phyloP scores from a whole-genome alignment of 2,888 invertebrate species.

The Argynnis bischoffii region DNA sequence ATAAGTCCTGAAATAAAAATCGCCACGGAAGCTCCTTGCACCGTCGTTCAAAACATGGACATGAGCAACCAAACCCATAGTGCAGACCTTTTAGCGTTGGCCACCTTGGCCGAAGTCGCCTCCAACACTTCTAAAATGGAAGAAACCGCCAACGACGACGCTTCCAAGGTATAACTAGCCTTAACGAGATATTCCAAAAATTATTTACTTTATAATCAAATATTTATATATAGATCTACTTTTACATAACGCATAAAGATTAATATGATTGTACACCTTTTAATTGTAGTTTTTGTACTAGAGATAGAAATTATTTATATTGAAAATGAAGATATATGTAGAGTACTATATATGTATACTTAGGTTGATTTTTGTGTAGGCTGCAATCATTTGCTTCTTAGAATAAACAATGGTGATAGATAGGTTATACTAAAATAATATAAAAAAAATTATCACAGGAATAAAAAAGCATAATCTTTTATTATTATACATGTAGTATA shows the following conservation, averaged over 20 bases:
- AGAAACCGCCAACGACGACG: slow-evolving; percentile 60
- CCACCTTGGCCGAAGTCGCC: slow-evolving; percentile 86
- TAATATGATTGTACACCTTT: slow-evolving; percentile 76
- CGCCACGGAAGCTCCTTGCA: slow-evolving; percentile 69
- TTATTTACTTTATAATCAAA: slow-evolving; percentile 80
- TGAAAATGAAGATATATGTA: slow-evolving; percentile 51
- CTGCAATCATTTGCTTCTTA: slow-evolving; percentile 71
- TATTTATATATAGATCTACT: slow-evolving; percentile 80
- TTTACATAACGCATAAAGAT: slow-evolving; percentile 78
- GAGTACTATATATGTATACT: slow-evolving; percentile 63
- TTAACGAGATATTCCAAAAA: slow-evolving; percentile 78
- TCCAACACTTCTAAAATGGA: slow-evolving; percentile 78
- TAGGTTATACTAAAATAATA: slow-evolving; percentile 43
- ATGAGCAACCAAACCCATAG: slow-evolving; percentile 54
- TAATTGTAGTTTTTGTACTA: slow-evolving; percentile 77
- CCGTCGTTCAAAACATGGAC: slow-evolving; percentile 59
- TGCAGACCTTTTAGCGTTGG: slow-evolving; percentile 79
- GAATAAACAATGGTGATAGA: slow-evolving; percentile 63
- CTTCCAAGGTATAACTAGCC: slow-evolving; percentile 77
- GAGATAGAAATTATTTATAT: slow-evolving; percentile 76
- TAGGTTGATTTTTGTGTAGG: slow-evolving; percentile 60
- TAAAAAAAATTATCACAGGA: slow-evolving; percentile 54
- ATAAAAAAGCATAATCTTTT: slow-evolving; percentile 72
- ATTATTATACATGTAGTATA: slow-evolving; percentile 39
- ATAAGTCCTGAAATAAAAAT: slow-evolving; percentile 69